phyloP scores from a whole-genome alignment of 2,888 invertebrate species.

The Habrosyne pyritoides region DNA sequence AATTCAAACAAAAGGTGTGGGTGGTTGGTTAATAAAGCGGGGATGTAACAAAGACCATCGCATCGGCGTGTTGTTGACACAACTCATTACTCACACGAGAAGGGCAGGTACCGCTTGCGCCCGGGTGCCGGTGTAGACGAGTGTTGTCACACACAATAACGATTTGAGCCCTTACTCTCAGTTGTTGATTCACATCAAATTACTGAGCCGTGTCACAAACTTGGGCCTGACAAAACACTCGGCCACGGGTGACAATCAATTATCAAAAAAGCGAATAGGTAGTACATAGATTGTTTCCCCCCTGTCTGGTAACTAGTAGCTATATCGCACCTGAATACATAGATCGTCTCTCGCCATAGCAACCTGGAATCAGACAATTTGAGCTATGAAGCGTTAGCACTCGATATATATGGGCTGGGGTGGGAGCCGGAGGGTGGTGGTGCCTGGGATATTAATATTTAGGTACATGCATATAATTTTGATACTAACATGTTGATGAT shows the following conservation, averaged over 20 bases:
- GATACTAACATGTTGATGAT: too few relatives aligned
- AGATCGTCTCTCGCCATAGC: conserved; percentile 57
- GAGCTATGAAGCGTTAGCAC: conserved; percentile 41
- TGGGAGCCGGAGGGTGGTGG: background rate
- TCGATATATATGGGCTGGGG: conserved; percentile 19
- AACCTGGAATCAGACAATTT: conserved; percentile 53
- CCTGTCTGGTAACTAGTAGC: conserved; percentile 5
- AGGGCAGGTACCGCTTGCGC: conserved; percentile 12
- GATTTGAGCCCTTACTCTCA: background rate
- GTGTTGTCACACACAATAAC: background rate
- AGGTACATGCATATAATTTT: background rate
- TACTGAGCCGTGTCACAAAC: background rate
- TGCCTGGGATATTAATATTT: background rate
- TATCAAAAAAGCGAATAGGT: background rate
- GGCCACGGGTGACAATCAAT: background rate
- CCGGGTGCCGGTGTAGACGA: conserved; percentile 1
- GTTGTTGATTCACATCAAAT: conserved; percentile 1
- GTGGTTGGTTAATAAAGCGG: conserved; percentile 19
- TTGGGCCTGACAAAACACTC: background rate
- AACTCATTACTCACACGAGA: conserved; percentile 41
- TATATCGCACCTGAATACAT: conserved; percentile 19
- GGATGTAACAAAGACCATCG: conserved; percentile 24
- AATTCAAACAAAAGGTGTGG: conserved; percentile 23
- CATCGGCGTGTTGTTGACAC: conserved; percentile 43
- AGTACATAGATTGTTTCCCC: background rate